A percentile compares a stretch with the other conserved stretches of the same genome.
Evolutionary conservation across 2,113 vertebrate genomes (phyloP).

Genomic region (Menura novaehollandiae): DNA sequence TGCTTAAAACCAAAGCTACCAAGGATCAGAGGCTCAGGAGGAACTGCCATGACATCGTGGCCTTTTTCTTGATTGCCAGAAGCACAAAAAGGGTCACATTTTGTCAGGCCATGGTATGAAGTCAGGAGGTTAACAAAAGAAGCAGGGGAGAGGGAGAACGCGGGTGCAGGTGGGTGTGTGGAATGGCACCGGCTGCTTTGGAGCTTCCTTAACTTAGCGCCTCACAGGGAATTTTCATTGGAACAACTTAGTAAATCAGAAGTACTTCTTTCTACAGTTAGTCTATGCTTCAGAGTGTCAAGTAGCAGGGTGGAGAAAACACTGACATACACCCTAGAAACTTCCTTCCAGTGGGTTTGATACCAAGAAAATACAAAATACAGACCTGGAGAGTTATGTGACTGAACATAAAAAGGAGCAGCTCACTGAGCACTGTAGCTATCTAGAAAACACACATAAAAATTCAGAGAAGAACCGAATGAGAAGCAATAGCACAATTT

Average conservation of each 20-base stretch:
- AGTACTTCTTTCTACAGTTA: slow-evolving; percentile 33
- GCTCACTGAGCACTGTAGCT: slow-evolving; percentile 66
- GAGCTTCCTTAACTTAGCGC: slow-evolving; percentile 3
- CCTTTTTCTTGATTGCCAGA: neutral
- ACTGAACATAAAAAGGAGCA: slow-evolving; percentile 61
- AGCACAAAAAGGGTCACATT: neutral
- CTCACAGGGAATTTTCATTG: neutral
- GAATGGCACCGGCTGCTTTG: neutral
- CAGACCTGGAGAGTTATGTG: slow-evolving; percentile 32
- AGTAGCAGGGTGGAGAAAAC: slow-evolving; percentile 6
- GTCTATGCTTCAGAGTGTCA: slow-evolving; percentile 22
- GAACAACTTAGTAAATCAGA: slow-evolving; percentile 36
- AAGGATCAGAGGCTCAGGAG: neutral
- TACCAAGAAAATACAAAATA: slow-evolving; percentile 51
- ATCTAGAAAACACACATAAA: slow-evolving; percentile 72
- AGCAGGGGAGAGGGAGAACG: neutral
- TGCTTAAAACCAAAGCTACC: neutral
- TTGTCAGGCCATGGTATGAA: neutral
- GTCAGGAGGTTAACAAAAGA: neutral
- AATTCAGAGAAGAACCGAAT: slow-evolving; percentile 67
- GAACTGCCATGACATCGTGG: neutral
- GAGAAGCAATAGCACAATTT: slow-evolving; percentile 76
- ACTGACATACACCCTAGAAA: slow-evolving; percentile 18
- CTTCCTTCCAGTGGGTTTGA: slow-evolving; percentile 22
- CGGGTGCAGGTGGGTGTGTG: fast-evolving